Conservation (phyloP, 2,113 vertebrate genomes). For the Arizona elegans region DNA sequence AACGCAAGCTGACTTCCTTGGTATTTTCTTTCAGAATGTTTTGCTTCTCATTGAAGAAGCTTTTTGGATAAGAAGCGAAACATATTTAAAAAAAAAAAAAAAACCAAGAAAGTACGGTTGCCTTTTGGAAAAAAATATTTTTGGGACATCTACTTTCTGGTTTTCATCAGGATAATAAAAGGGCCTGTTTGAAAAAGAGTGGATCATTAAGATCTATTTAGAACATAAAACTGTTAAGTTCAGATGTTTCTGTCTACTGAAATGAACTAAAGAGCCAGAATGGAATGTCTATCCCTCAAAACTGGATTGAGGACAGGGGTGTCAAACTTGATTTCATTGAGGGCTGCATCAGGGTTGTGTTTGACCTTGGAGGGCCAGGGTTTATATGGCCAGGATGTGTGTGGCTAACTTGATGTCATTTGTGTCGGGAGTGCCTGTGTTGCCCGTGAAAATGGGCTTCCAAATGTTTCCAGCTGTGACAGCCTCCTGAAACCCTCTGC, state of each 20-base stretch:
- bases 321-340: too few species aligned
- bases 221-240: background rate
- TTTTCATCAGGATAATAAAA: background rate
- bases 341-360: too few species aligned
- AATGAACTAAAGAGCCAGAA: background rate
- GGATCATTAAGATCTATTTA: background rate
- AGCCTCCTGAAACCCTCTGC: too few species aligned
- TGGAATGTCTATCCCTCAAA: background rate
- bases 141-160: background rate
- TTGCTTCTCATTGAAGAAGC: background rate
- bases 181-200: background rate
- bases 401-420: too few species aligned
- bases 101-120: too few species aligned
- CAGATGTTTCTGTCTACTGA: background rate
- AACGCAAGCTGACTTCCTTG: background rate
- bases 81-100: background rate
- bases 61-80: background rate
- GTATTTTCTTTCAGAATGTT: background rate
- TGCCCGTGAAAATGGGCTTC: too few species aligned
- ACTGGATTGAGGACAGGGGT: background rate
- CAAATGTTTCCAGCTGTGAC: too few species aligned
- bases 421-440: too few species aligned
- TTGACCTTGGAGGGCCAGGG: too few species aligned
- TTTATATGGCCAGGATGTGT: too few species aligned
- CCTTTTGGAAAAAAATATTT: too few species aligned